Evolutionary conservation across 2,113 vertebrate species (phyloP).

Genomic region (Dipodomys ordii): DNA sequence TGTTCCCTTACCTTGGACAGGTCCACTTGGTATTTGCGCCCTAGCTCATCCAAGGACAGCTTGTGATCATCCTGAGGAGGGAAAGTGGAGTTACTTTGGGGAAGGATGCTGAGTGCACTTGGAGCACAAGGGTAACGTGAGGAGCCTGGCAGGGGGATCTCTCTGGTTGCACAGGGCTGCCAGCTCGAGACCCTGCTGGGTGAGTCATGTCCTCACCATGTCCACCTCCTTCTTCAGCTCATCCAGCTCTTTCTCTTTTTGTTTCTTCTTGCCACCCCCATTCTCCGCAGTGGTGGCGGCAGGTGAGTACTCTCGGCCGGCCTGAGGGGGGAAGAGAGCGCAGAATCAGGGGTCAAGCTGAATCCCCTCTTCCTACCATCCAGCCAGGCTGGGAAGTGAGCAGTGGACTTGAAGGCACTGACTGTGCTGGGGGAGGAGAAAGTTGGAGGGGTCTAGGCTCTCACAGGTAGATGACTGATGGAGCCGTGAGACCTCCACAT

Average conservation of each 20-base stretch:
- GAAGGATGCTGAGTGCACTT: neutral
- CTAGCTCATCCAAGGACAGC: constrained; percentile 92
- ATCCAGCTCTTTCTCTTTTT: constrained; percentile 92
- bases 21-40: constrained; percentile 92
- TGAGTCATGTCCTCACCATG: constrained; percentile 86
- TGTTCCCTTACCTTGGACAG: constrained; percentile 87
- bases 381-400: neutral
- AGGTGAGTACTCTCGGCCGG: constrained; percentile 84
- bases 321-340: constrained; percentile 64
- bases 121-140: neutral
- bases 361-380: neutral
- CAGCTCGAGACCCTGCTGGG: fast-evolving
- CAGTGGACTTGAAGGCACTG: neutral
- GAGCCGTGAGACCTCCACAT: neutral
- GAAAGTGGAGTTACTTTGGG: neutral
- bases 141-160: neutral
- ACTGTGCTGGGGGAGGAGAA: fast-evolving
- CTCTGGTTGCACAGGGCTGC: neutral
- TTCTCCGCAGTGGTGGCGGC: constrained; percentile 86
- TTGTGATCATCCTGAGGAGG: constrained; percentile 93
- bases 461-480: neutral
- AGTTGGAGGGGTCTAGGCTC: neutral
- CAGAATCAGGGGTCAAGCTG: neutral
- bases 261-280: constrained; percentile 90
- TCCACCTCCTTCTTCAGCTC: constrained; percentile 96